Percentiles rank a stretch among this genome's conserved stretches.
phyloP scores from a whole-genome alignment of 2,113 vertebrate genomes.

The Brevimyrus niger region DNA sequence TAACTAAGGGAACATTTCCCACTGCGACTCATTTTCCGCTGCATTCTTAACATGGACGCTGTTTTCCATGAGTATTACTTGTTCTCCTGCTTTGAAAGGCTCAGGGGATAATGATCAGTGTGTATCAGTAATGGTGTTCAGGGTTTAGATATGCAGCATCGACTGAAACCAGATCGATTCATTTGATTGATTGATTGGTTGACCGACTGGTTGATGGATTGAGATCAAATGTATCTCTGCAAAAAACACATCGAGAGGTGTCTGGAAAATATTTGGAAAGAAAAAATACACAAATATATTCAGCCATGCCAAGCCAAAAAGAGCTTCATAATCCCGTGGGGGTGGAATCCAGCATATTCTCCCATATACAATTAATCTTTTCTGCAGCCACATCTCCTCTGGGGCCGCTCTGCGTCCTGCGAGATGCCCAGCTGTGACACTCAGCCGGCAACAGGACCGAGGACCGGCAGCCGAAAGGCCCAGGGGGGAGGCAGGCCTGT shows the following conservation, averaged over 20 bases:
- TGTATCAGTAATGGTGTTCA: background rate
- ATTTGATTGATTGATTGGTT: background rate
- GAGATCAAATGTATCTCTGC: background rate
- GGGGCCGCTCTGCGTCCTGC: background rate
- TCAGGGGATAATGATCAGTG: background rate
- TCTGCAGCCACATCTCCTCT: background rate
- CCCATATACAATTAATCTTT: background rate
- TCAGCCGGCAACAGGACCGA: background rate
- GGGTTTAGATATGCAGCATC: background rate
- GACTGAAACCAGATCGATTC: background rate
- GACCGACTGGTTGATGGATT: background rate
- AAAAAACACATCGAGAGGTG: background rate
- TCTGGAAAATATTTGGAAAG: background rate
- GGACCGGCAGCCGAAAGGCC: background rate
- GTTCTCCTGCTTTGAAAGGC: background rate
- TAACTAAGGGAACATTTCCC: too few relatives aligned
- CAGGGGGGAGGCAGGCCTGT: background rate
- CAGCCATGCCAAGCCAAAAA: background rate
- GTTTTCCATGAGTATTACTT: background rate
- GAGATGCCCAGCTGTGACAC: background rate
- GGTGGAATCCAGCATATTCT: background rate
- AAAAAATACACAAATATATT: background rate
- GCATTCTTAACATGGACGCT: background rate
- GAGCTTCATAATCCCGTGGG: background rate
- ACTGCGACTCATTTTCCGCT: background rate